Conservation (phyloP, 2,888 invertebrate genomes). For the Cosmia pyralina region DNA sequence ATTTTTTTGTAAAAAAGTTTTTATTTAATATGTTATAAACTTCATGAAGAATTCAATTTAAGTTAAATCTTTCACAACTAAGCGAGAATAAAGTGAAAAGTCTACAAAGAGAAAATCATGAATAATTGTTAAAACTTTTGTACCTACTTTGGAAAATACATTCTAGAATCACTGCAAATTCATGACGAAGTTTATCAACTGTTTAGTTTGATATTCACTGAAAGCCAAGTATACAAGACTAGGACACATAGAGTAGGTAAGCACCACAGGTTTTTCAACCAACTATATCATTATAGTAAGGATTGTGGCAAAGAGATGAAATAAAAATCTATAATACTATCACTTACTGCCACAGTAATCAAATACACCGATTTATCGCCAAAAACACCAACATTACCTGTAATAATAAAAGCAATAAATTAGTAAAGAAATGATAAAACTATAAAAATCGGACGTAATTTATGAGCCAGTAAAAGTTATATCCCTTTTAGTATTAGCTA, state of each 20-base stretch:
- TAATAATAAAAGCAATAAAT: conserved; percentile 52
- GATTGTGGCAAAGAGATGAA: background rate
- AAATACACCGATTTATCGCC: background rate
- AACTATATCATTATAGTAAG: background rate
- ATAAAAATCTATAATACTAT: background rate
- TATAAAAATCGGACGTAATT: conserved; percentile 41
- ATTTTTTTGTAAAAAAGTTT: too few species aligned
- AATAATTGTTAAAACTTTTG: conserved; percentile 18
- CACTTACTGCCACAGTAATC: conserved; percentile 16
- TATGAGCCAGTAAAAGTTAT: conserved; percentile 38
- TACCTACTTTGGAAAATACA: conserved; percentile 1
- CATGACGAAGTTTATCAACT: background rate
- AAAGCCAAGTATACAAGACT: background rate
- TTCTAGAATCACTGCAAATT: conserved; percentile 9
- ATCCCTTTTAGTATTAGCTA: conserved; percentile 24
- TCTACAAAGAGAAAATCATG: conserved; percentile 23
- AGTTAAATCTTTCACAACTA: conserved; percentile 2
- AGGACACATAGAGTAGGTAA: background rate
- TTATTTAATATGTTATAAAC: background rate
- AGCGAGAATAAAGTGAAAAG: conserved; percentile 31
- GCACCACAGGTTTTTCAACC: background rate
- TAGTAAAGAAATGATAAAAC: conserved; percentile 34
- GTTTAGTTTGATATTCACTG: too few species aligned
- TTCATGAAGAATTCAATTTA: conserved; percentile 17
- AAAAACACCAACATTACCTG: conserved; percentile 48